A percentile compares a stretch with the other conserved stretches of the same genome.
phyloP scores from a whole-genome alignment of 2,113 vertebrate species.

The Budorcas taxicolor region DNA sequence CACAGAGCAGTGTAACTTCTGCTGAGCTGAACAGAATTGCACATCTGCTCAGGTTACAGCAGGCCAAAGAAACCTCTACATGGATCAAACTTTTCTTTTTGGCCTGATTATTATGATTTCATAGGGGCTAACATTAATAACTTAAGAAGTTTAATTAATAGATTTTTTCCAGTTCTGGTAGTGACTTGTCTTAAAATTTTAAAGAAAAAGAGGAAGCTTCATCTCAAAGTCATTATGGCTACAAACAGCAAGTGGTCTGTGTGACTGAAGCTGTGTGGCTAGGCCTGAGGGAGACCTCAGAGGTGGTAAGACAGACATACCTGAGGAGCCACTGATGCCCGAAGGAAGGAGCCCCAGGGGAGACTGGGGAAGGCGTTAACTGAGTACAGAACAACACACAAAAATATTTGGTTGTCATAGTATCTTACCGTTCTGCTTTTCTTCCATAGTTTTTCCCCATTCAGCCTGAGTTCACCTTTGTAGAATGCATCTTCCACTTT shows the following conservation, averaged over 20 bases:
- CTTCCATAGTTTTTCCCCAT: constrained; percentile 94
- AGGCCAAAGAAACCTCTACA: background rate
- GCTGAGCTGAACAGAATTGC: background rate
- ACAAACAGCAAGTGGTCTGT: background rate
- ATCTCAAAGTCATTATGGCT: background rate
- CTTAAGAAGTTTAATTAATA: background rate
- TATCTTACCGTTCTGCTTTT: constrained; percentile 94
- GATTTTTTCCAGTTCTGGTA: background rate
- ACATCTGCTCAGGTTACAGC: background rate
- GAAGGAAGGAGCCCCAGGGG: background rate
- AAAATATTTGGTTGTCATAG: background rate
- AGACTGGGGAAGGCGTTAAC: background rate
- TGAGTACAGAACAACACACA: background rate
- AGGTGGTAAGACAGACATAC: background rate
- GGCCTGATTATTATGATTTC: background rate
- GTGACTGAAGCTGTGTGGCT: background rate
- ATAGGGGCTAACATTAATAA: background rate
- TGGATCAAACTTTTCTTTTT: background rate
- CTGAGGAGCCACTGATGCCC: background rate
- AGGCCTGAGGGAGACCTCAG: background rate
- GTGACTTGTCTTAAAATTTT: background rate
- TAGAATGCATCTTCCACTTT: constrained; percentile 98
- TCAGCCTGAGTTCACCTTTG: constrained; percentile 89
- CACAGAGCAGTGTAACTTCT: background rate
- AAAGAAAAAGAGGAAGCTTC: background rate